phyloP scores from a whole-genome alignment of 1,140 invertebrate genomes.

The Neomicropteryx cornuta region DNA sequence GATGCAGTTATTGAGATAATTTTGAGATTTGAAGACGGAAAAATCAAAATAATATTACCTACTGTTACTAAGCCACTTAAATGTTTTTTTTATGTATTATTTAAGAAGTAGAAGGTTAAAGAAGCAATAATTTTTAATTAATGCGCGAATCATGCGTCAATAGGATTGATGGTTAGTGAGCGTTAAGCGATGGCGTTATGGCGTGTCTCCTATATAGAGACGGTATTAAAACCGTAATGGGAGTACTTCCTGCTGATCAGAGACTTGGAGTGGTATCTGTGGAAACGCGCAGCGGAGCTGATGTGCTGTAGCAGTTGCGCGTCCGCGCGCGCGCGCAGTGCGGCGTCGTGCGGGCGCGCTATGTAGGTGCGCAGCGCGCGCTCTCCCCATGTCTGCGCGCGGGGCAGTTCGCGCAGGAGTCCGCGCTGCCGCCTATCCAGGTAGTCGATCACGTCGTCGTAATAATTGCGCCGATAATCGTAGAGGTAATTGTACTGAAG shows the following conservation, averaged over 20 bases:
- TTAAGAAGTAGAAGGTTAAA: too few relatives aligned
- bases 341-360: constrained; percentile 20
- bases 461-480: constrained; percentile 74
- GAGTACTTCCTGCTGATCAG: constrained; percentile 50
- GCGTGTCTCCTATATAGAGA: constrained; percentile 35
- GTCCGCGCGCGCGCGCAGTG: constrained; percentile 25
- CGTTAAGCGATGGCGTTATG: constrained; percentile 29
- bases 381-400: constrained; percentile 72
- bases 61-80: too few relatives aligned
- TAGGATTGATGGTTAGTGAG: too few relatives aligned
- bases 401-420: constrained; percentile 52
- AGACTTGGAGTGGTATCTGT: constrained; percentile 48
- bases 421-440: constrained; percentile 63
- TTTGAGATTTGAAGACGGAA: too few relatives aligned
- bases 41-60: too few relatives aligned
- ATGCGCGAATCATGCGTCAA: too few relatives aligned
- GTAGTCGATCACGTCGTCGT: constrained; percentile 72
- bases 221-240: constrained; percentile 34
- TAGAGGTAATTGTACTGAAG: constrained; percentile 73
- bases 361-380: constrained; percentile 59
- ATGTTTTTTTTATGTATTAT: too few relatives aligned
- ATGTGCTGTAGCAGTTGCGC: constrained; percentile 38
- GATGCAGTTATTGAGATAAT: too few relatives aligned
- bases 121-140: too few relatives aligned
- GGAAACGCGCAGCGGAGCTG: constrained; percentile 42